Evolutionary conservation across 1,140 invertebrate genomes (phyloP), one percentile per base, ranked within the genome.

Genomic region (Stegodyphus dumicola): DNA sequence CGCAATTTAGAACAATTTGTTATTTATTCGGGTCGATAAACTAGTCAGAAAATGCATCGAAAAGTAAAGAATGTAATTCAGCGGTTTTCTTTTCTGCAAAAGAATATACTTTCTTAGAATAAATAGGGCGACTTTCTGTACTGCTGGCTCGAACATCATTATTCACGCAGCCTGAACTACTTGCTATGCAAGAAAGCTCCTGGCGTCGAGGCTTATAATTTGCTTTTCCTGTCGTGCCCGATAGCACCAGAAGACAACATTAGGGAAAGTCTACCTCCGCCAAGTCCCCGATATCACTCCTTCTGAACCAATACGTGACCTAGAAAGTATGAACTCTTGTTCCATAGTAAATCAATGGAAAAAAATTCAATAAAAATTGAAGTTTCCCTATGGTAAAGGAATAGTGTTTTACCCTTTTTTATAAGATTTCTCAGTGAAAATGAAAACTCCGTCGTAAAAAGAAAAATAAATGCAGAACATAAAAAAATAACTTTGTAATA

Each of bases 201-300:
- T 51, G 18, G 33, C 60, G 66, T 64, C 51, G 76, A 65, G 76
- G 66, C 76, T 77, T 65, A 77, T 77, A 77, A 77, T 77, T 77
- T 77, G 66, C 60, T 77, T 66, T 77, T 77, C 76, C 60, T 77
- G 76, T 77, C 76, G 65, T 66, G 51, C 33, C n/a, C n/a, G 33
- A 33, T 18, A n/a, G 67, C 33, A 11, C 15, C n/a, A 64, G 74
- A 9, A 51, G 76, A 56, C 15, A 17, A 49, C 15, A 64, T 76
- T 76, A 52, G 74, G 74, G 74, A 64, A 65, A 77, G 52, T 56
- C 56, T 75, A 75, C 33, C 33, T 33, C 33, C 17, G 53, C 73
- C 73, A 10, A 11, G 73, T 56, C 52, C 48, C 73, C 9, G 53
- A 56, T 56, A 77, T 65, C 76, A 66, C 60, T 49, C 15, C 67